Evolutionary conservation across 2,113 vertebrate genomes (phyloP), one percentile per base, ranked within the genome.

Genomic region (Seriola aureovittata): DNA sequence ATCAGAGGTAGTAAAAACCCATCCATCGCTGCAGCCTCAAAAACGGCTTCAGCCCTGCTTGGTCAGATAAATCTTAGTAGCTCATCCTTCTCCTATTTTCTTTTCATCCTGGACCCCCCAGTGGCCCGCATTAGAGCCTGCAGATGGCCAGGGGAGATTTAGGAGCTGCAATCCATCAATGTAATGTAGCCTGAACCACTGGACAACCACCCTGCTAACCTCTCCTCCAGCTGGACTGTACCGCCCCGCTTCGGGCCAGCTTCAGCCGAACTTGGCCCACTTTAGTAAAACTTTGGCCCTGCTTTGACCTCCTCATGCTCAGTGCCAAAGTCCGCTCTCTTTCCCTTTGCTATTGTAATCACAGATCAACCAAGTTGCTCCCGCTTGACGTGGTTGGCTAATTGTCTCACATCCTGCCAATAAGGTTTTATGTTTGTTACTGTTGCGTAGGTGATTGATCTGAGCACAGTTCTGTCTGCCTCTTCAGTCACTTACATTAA

Each of bases 101-200:
- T 91, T 92, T 92, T 92, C 87, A 91, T 91, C 88, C 75, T 40
- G 73, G 88, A 85, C 90, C 89, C 89, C 90, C 90, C 90, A 80
- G 89, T 91, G 92, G 85, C 93, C 88, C 89, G 90, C 87, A 93
- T 95, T 94, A 93, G 90, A 91, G 89, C 73, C 81, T 90, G 86
- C 89, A 93, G 93, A 94, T 92, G 92, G 91, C 90, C 93, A 91
- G 84, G 70, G 85, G 91, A 94, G 92, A 94, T 94, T 92, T 89
- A 85, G 89, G 75, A 91, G 73, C 89, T 88, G 92, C 90, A 91
- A 94, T 94, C 91, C 89, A 94, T 93, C 92, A 93, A 91, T 91
- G 89, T 92, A 84, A 92, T 90, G 79, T 81, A 84, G 88, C 76
- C 81, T 76, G 86, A 88, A 80, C 80, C 48, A 75, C 86, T 90